Evolutionary conservation across 2,797 vertebrate genomes (phyloP), one percentile per base, ranked within the genome.

Genomic region (Anguilla pacifica): DNA sequence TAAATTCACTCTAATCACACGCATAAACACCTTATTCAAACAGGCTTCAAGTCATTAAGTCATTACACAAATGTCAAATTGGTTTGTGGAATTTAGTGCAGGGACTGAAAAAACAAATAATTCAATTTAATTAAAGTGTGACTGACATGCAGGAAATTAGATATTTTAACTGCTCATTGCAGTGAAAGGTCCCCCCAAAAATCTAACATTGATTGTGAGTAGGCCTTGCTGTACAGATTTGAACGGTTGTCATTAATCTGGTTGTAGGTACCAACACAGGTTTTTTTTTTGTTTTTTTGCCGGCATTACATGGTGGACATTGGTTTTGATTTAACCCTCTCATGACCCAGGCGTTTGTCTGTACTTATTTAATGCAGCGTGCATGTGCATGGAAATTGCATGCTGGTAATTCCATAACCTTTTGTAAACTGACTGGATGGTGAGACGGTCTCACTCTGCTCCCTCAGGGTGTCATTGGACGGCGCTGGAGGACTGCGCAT

Each of bases 401-500:
- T 31, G 19, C 83, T 51, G 89, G 84, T 89, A 2, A 46, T 46
- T 46, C 43, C 43, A 89, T 84, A 49, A 2, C 49, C 49, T 39
- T 72, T 84, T 31, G 51, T 39, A 39, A 89, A 88, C 72, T 87
- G 83, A 87, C 84, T 55, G 39, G 79, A 59, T 88, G 67, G 31
- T 70, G 83, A 85, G 74, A 10, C 88, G 15, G 17, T 57, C 79
- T 51, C 53, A n/a, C 11, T 83, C 49, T 39, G 35, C 13, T 57
- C 79, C 43, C 67, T 13, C 90, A 97, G 97, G 89, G 91, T 97
- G 31, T 90, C 86, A 77, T 92, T 96, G 94, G 95, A 96, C 86
- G 91, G 89, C 17, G 0, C 67, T 35, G 95, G 96, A 87, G 94
- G 92, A 70, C 89, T 98, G 49, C 95, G 95, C 90, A 97, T 99